Percentiles rank a stretch among this genome's conserved stretches.
Evolutionary conservation across 92 coral and sea anemone genomes (phyloP).

Genomic region (Isaurus tuberculatus): DNA sequence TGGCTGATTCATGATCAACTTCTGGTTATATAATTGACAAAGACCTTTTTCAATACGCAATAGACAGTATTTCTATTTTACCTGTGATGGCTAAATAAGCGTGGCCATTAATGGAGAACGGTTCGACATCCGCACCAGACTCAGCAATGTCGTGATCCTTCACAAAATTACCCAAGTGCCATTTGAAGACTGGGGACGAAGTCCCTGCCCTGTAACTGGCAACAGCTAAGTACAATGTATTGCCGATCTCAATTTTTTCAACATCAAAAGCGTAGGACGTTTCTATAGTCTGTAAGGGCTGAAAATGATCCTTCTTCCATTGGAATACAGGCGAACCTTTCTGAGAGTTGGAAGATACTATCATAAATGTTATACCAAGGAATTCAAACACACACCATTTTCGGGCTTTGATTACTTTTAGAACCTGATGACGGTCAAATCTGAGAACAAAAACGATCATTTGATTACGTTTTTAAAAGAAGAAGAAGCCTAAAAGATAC

Average conservation of each 20-base stretch:
- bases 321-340: slow-evolving; percentile 79
- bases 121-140: slow-evolving; percentile 87
- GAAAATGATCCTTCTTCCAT: slow-evolving; percentile 78
- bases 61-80: slow-evolving; percentile 5
- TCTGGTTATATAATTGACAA: too few relatives aligned
- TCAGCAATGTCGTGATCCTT: slow-evolving; percentile 81
- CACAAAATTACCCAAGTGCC: slow-evolving; percentile 83
- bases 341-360: slow-evolving; percentile 82
- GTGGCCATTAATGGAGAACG: slow-evolving; percentile 73
- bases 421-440: slow-evolving; percentile 76
- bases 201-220: slow-evolving; percentile 75
- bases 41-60: too few relatives aligned
- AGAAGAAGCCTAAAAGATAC: too few relatives aligned
- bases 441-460: slow-evolving; percentile 53
- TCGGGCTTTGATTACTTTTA: slow-evolving; percentile 79
- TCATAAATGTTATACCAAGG: slow-evolving; percentile 78
- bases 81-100: slow-evolving; percentile 85
- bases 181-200: slow-evolving; percentile 81
- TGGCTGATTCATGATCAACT: too few relatives aligned
- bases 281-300: slow-evolving; percentile 69
- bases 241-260: slow-evolving; percentile 79
- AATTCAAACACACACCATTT: slow-evolving; percentile 88
- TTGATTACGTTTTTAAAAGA: too few relatives aligned
- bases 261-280: slow-evolving; percentile 85
- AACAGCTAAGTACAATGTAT: slow-evolving; percentile 74